Percentiles rank a stretch among this genome's conserved stretches.
phyloP scores from a whole-genome alignment of 2,797 vertebrate genomes.

The Acanthiza pusilla region DNA sequence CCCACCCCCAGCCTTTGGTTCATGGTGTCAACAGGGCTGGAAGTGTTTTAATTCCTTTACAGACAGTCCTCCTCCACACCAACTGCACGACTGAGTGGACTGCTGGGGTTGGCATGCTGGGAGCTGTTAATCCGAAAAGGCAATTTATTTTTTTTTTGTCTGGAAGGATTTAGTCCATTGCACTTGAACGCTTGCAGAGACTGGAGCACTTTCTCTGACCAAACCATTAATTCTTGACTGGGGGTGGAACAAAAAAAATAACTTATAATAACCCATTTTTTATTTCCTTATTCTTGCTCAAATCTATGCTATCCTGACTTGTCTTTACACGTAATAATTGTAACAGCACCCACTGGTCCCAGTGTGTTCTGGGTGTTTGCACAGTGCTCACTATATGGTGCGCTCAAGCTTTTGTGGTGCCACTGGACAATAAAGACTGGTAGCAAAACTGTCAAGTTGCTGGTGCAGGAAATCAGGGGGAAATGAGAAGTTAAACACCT shows the following conservation, averaged over 20 bases:
- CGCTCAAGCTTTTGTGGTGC: neutral
- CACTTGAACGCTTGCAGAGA: neutral
- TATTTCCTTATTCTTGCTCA: neutral
- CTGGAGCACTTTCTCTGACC: neutral
- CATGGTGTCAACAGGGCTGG: constrained; percentile 16
- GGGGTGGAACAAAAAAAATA: neutral
- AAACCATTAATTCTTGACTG: neutral
- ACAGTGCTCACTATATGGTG: fast-evolving
- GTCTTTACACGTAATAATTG: neutral
- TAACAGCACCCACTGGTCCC: neutral
- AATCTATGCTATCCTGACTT: neutral
- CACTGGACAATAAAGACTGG: neutral
- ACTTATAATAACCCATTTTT: neutral
- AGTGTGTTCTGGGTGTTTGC: neutral
- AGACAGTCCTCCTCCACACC: neutral
- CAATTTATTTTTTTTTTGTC: neutral
- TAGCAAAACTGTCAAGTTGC: neutral
- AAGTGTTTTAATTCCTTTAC: constrained; percentile 25
- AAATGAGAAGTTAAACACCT: neutral
- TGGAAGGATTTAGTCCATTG: neutral
- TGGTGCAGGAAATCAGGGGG: neutral
- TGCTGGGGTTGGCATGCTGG: neutral
- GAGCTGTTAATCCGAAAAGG: constrained; percentile 1
- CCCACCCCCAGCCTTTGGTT: neutral
- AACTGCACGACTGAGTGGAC: neutral